Evolutionary conservation across 2,888 invertebrate species (phyloP).

Genomic region (Nowickia ferox): DNA sequence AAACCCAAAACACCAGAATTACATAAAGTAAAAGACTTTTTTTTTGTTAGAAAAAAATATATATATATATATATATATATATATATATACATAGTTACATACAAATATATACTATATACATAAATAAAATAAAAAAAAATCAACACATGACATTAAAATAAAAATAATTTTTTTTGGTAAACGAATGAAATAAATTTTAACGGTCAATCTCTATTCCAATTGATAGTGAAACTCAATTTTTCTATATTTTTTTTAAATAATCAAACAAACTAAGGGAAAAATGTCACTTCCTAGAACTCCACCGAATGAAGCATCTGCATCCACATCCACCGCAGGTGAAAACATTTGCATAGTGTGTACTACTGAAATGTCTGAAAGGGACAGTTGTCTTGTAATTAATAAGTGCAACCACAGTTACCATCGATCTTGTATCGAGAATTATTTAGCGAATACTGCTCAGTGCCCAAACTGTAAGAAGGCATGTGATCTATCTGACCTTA

Average conservation of each 20-base stretch:
- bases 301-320: neutral
- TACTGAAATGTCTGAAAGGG: neutral
- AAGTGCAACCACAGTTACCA: conserved; percentile 7
- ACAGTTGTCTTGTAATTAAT: neutral
- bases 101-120: no score
- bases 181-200: no score
- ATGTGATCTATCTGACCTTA: conserved; percentile 1
- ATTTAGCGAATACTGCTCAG: neutral
- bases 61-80: no score
- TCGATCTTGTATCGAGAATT: conserved; percentile 29
- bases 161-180: no score
- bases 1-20: no score
- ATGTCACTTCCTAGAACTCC: neutral
- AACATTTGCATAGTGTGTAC: conserved; percentile 3
- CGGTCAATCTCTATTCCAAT: neutral
- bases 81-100: no score
- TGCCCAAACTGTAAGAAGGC: conserved; percentile 8
- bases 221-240: neutral
- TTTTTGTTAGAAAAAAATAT: no score
- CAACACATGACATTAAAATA: no score
- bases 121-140: no score
- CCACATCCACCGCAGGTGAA: neutral
- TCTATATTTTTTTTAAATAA: no score
- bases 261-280: neutral
- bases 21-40: no score